These are phyloP conservation scores for Nycticryphes semicollaris DNA, from an alignment of 2,113 vertebrate species.

Conservation along the genomic window DNA sequence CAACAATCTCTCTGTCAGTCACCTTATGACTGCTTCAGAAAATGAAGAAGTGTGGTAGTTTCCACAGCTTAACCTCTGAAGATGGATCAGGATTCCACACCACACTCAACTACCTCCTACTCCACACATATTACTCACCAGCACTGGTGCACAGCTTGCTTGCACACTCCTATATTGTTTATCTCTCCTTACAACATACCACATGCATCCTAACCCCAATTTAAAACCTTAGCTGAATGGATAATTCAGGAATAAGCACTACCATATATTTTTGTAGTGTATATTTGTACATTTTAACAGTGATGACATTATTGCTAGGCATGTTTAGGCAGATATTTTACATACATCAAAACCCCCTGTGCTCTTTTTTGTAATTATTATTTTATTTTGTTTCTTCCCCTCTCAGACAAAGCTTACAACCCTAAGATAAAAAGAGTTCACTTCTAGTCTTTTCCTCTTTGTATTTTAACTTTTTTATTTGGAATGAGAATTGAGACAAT, in stretches of 20 bases:
- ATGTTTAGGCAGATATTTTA: not conserved
- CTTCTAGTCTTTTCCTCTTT: not conserved
- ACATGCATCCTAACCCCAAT: not conserved
- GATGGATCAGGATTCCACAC: rapidly evolving
- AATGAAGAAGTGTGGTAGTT: not conserved
- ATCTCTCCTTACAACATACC: not conserved
- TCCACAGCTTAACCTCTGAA: not conserved
- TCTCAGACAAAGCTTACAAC: not conserved
- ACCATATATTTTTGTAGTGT: not conserved
- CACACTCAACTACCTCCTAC: not conserved
- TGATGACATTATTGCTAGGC: not conserved
- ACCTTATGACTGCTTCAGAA: not conserved
- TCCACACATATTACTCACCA: not conserved
- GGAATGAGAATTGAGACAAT: slow-evolving; percentile 43
- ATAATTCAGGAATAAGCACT: not conserved
- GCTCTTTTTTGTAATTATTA: not conserved
- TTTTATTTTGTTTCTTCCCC: not conserved
- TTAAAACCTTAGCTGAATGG: not conserved
- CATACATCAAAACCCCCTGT: not conserved
- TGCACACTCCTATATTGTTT: not conserved
- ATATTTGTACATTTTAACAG: not conserved
- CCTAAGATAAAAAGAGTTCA: not conserved
- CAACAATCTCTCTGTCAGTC: not conserved
- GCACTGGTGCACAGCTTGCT: not conserved
- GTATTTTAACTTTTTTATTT: slow-evolving; percentile 16